Evolutionary conservation across 2,888 invertebrate species (phyloP).

Genomic region (Chrysolina americana): DNA sequence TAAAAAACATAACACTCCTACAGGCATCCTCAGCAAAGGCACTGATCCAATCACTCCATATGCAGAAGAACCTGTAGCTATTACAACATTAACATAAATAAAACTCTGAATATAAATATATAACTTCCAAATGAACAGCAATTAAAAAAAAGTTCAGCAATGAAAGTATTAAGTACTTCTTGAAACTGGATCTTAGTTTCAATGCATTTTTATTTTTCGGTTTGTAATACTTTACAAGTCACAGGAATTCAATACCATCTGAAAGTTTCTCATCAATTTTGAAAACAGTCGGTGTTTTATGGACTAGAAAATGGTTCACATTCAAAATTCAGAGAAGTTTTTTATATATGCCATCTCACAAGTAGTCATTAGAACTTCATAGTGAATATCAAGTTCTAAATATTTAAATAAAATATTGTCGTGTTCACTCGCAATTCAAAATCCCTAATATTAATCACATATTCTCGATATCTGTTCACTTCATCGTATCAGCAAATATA

Average conservation of each 20-base stretch:
- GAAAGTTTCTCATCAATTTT: not conserved
- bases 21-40: not conserved
- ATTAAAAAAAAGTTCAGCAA: not conserved
- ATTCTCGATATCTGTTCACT: conserved; percentile 60
- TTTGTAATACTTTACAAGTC: not conserved
- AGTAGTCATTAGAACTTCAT: conserved; percentile 34
- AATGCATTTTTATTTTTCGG: not conserved
- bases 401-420: conserved; percentile 62
- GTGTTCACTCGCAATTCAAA: conserved; percentile 69
- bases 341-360: conserved; percentile 11
- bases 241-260: not conserved
- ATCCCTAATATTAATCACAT: conserved; percentile 60
- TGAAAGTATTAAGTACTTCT: not conserved
- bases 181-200: not conserved
- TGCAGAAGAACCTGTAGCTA: not conserved
- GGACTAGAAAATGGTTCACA: conserved; percentile 2
- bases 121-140: conserved; percentile 13
- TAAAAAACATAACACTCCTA: not conserved
- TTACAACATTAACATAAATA: conserved; percentile 23
- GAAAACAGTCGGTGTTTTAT: not conserved
- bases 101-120: conserved; percentile 27
- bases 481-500: conserved; percentile 63
- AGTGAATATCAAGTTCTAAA: conserved; percentile 38
- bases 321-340: not conserved
- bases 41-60: not conserved